phyloP scores from a whole-genome alignment of 1,140 invertebrate genomes.

The Drosophila fuyamai region DNA sequence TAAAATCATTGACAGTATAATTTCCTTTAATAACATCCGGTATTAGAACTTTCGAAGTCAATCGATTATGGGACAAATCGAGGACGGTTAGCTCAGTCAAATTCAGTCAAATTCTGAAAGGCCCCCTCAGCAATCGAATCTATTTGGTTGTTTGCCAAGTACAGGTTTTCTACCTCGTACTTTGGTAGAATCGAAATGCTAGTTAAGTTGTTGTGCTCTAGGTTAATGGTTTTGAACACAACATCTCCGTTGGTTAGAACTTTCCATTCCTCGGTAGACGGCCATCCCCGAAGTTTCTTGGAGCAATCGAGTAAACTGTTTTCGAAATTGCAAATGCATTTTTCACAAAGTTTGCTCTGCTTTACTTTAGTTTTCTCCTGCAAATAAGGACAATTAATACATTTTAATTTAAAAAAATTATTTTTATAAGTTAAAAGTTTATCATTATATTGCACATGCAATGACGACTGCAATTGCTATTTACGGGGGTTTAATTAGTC shows the following conservation, averaged over 20 bases:
- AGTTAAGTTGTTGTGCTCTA: constrained; percentile 72
- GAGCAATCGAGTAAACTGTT: constrained; percentile 74
- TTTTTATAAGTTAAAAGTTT: no score
- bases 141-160: constrained; percentile 86
- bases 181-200: constrained; percentile 69
- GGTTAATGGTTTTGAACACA: constrained; percentile 80
- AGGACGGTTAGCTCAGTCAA: constrained; percentile 87
- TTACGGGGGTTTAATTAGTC: no score
- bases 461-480: no score
- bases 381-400: neutral
- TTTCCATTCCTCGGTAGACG: constrained; percentile 83
- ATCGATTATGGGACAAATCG: constrained; percentile 89
- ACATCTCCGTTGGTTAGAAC: constrained; percentile 75
- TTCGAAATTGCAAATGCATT: constrained; percentile 63
- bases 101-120: constrained; percentile 88
- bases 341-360: constrained; percentile 72
- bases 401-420: neutral
- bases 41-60: constrained; percentile 86
- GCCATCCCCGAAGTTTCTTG: constrained; percentile 56
- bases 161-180: constrained; percentile 85
- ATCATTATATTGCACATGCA: no score
- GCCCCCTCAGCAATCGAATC: constrained; percentile 86
- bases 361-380: constrained; percentile 34
- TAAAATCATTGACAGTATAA: constrained; percentile 86
- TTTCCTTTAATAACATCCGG: constrained; percentile 89